These are phyloP conservation scores for Cerceris ruficornis DNA, from an alignment of 2,888 invertebrate genomes.

Conservation along the genomic window DNA sequence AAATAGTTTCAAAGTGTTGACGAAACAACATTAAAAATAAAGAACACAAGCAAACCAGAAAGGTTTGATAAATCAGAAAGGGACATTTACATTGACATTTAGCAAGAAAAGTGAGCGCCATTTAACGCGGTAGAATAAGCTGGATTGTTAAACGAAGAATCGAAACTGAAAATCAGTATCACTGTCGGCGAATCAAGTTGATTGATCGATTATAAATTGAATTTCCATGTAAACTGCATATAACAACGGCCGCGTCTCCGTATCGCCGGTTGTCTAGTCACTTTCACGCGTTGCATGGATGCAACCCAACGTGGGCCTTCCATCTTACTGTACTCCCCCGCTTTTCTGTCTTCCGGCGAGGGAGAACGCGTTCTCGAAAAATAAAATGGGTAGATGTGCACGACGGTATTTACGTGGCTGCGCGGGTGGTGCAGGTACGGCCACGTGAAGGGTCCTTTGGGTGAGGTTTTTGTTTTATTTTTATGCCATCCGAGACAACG, in stretches of 20 bases:
- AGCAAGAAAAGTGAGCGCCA: too few species aligned
- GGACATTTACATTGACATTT: too few species aligned
- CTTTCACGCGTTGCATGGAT: constrained; percentile 46
- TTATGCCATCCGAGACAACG: too few species aligned
- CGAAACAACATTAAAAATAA: neutral
- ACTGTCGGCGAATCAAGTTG: constrained; percentile 29
- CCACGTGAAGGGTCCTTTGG: too few species aligned
- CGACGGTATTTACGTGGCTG: constrained; percentile 1
- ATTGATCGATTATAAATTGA: constrained; percentile 33
- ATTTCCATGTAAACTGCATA: constrained; percentile 43
- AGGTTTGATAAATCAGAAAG: too few species aligned
- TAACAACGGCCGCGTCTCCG: constrained; percentile 27
- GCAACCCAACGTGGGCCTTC: constrained; percentile 6
- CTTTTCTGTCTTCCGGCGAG: neutral
- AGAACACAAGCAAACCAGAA: neutral
- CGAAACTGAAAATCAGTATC: neutral
- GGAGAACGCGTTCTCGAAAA: constrained; percentile 25
- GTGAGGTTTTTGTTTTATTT: neutral
- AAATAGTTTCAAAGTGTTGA: too few species aligned
- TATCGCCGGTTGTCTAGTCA: constrained; percentile 34
- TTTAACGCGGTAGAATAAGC: too few species aligned
- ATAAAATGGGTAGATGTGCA: neutral
- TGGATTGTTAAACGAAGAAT: neutral
- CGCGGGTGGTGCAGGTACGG: constrained; percentile 33
- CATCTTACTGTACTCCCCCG: neutral